Conservation (phyloP, 35 echinoderm and acorn worm genomes). For the Antedon bifida region DNA sequence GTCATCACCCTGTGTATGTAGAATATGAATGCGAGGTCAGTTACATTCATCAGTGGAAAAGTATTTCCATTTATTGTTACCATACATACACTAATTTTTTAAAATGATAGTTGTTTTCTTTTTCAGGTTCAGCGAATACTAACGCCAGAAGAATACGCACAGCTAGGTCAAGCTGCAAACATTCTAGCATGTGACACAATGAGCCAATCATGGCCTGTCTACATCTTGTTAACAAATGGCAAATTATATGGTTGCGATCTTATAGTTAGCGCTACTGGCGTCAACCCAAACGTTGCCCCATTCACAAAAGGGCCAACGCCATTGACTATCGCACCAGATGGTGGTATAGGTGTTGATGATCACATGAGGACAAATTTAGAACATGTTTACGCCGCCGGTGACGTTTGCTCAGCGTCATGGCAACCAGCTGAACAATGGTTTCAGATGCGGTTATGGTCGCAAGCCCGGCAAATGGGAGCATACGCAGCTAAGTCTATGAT, state of each 20-base stretch:
- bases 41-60: not conserved
- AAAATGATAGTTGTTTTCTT: not conserved
- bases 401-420: slow-evolving; percentile 92
- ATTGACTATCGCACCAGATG: slow-evolving; percentile 55
- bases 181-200: not conserved
- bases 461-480: slow-evolving; percentile 85
- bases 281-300: slow-evolving; percentile 39
- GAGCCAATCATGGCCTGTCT: slow-evolving; percentile 56
- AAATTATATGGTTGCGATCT: slow-evolving; percentile 91
- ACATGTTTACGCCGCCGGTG: slow-evolving; percentile 83
- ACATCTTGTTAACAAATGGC: slow-evolving; percentile 63
- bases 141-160: slow-evolving; percentile 23
- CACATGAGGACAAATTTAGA: slow-evolving; percentile 84
- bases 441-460: slow-evolving; percentile 93
- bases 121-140: slow-evolving; percentile 37
- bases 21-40: slow-evolving; percentile 91
- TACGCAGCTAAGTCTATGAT: slow-evolving; percentile 90
- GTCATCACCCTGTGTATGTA: slow-evolving; percentile 52
- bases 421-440: slow-evolving; percentile 71
- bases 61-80: too few species aligned
- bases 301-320: not conserved
- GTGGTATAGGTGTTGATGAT: slow-evolving; percentile 61
- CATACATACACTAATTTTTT: too few species aligned
- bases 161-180: not conserved
- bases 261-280: slow-evolving; percentile 89